A percentile compares a stretch with the other conserved stretches of the same genome.
These are phyloP conservation scores for Rostratula benghalensis DNA, from an alignment of 2,113 vertebrate species.

Conservation along the genomic window DNA sequence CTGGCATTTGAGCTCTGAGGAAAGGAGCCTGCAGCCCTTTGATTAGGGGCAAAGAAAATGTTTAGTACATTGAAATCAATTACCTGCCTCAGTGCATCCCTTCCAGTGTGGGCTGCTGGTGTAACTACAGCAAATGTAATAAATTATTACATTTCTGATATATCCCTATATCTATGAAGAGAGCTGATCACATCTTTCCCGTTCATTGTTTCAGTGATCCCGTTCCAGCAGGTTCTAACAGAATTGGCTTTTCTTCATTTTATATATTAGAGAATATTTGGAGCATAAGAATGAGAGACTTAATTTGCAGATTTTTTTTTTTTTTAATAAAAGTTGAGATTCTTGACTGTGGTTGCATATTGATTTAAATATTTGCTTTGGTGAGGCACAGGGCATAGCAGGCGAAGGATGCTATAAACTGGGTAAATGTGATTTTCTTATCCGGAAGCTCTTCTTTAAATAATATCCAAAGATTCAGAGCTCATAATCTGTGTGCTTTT, in stretches of 20 bases:
- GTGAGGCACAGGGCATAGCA: neutral
- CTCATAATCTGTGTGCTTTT: neutral
- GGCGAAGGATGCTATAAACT: neutral
- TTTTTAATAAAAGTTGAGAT: neutral
- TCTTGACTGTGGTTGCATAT: neutral
- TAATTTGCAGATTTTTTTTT: rapidly evolving
- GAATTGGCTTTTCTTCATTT: neutral
- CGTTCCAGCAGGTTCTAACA: neutral
- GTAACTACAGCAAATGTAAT: neutral
- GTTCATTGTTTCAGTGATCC: neutral
- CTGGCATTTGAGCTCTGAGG: neutral
- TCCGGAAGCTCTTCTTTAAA: neutral
- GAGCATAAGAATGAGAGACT: neutral
- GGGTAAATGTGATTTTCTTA: neutral
- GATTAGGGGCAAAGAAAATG: neutral
- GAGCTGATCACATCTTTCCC: neutral
- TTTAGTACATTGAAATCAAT: neutral
- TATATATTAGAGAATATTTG: neutral
- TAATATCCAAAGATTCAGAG: neutral
- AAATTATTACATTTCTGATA: neutral
- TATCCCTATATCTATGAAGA: neutral
- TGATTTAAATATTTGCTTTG: neutral
- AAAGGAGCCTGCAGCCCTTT: neutral
- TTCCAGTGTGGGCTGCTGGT: neutral
- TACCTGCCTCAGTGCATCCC: neutral